A percentile compares a stretch with the other conserved stretches of the same genome.
phyloP scores from a whole-genome alignment of 2,113 vertebrate species.

The Sebastes schlegelii region DNA sequence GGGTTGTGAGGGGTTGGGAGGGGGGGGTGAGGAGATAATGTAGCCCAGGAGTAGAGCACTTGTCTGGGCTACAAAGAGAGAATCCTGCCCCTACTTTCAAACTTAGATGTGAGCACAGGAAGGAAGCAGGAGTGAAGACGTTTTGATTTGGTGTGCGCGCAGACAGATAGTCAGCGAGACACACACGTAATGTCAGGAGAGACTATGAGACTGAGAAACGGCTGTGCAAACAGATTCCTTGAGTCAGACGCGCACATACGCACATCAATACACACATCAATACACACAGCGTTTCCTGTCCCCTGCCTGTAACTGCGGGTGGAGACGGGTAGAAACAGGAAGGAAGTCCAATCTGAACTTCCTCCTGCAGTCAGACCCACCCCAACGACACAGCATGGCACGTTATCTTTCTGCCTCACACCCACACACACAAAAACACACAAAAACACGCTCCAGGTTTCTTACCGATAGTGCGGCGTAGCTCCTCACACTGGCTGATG shows the following conservation, averaged over 20 bases:
- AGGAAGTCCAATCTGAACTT: slow-evolving; percentile 82
- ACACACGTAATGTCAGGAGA: slow-evolving; percentile 8
- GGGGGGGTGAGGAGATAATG: slow-evolving; percentile 10
- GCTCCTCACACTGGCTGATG: slow-evolving; percentile 88
- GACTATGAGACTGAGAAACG: slow-evolving; percentile 31
- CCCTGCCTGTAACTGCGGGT: slow-evolving; percentile 73
- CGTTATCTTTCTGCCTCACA: slow-evolving; percentile 41
- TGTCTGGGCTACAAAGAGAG: slow-evolving; percentile 39
- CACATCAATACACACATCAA: slow-evolving; percentile 23
- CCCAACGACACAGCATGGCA: slow-evolving; percentile 70
- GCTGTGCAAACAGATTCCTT: slow-evolving; percentile 41
- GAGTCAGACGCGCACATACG: slow-evolving; percentile 29
- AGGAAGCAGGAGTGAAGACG: slow-evolving; percentile 25
- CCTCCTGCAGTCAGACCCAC: slow-evolving; percentile 71
- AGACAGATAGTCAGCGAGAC: not conserved
- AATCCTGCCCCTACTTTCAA: slow-evolving; percentile 33
- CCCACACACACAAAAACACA: slow-evolving; percentile 10
- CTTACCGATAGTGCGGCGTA: slow-evolving; percentile 89
- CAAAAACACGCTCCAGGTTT: slow-evolving; percentile 22
- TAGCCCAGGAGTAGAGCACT: slow-evolving; percentile 40
- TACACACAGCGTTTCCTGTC: slow-evolving; percentile 71
- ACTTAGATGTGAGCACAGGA: slow-evolving; percentile 41
- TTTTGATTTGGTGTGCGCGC: slow-evolving; percentile 27
- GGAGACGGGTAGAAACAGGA: slow-evolving; percentile 80
- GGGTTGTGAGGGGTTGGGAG: not conserved